A percentile compares a stretch with the other conserved stretches of the same genome.
Conservation (phyloP, 2,797 vertebrate genomes). For the Alcedo atthis region DNA sequence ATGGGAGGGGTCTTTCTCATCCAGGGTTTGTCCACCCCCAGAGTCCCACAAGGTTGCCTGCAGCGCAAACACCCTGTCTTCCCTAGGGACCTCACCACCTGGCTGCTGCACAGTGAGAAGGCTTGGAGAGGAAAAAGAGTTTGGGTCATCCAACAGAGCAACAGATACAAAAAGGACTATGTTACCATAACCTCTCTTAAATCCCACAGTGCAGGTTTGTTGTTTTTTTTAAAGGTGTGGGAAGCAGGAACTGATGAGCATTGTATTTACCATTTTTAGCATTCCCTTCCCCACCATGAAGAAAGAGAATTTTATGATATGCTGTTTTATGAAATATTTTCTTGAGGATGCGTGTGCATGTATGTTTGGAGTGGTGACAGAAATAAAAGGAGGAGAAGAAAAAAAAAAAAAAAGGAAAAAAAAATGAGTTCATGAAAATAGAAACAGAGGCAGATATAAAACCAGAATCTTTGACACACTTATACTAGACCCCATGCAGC, state of each 20-base stretch:
- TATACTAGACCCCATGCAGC: conserved; percentile 33
- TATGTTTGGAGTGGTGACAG: not conserved
- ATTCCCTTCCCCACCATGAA: not conserved
- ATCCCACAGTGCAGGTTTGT: accelerated
- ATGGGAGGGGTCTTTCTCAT: accelerated
- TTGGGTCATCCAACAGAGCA: not conserved
- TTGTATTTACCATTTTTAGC: not conserved
- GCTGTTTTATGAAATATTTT: not conserved
- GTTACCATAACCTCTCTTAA: not conserved
- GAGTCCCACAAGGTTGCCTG: accelerated
- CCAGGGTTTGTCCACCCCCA: accelerated
- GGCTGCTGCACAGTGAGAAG: accelerated
- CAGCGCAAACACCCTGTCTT: not conserved
- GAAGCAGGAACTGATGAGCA: not conserved
- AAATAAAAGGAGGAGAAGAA: not conserved
- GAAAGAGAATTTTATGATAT: not conserved
- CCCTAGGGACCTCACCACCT: accelerated
- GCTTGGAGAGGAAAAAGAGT: accelerated
- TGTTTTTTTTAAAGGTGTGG: not conserved
- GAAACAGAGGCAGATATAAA: conserved; percentile 4
- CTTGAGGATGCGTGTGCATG: no score
- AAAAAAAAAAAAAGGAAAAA: no score
- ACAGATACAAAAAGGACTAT: accelerated
- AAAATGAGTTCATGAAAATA: not conserved
- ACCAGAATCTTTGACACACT: conserved; percentile 8